Base-by-base conservation (phyloP, 2,113 vertebrate species). In the Petromus typicus region DNA sequence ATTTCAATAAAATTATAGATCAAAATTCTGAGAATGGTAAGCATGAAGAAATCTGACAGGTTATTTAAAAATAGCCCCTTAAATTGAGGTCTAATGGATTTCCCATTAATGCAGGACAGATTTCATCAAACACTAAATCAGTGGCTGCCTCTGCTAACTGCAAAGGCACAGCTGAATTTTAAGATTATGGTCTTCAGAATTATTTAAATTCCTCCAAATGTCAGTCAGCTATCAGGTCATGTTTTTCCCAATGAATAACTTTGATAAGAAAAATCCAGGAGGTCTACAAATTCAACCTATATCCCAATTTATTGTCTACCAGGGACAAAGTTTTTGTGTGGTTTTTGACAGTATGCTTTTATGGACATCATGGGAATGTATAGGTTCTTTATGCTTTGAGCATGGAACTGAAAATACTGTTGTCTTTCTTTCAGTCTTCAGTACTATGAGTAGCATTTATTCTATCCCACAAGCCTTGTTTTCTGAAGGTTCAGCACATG, bases 71-170 rank as follows among this genome's bases (percentile, higher is more conserved):
- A 88, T 20, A 89, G 34, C 4, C 75, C 59, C 73, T 67, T 91
- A 78, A 91, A 91, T 48, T 80, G 73, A 91, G 3, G 22, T 89
- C 76, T 84, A 93, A 63, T 37, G 63, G 67, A 89, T 82, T 87
- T 93, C 18, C 27, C 80, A 87, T 96, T 73, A 93, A 89, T 79
- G 75, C 22, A 89, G 61, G 63, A 59, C 57, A 61, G 40, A 96
- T 63, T 89, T 91, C 22, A 75, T 93, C 54, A 82, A 54, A 78
- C 4, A 81, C n/a, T 71, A 51, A 20, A 27, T 69, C 43, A 89
- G 30, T 67, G 40, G 45, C 18, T 67, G 7, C 45, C 59, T 89
- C 22, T 83, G 17, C 43, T 89, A 66, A 57, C 27, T 91, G 40
- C 40, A 96, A 93, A 84, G 8, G 1, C 11, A 89, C 40, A 30